Conservation (phyloP, 2,113 vertebrate genomes). For the Prionailurus bengalensis region DNA sequence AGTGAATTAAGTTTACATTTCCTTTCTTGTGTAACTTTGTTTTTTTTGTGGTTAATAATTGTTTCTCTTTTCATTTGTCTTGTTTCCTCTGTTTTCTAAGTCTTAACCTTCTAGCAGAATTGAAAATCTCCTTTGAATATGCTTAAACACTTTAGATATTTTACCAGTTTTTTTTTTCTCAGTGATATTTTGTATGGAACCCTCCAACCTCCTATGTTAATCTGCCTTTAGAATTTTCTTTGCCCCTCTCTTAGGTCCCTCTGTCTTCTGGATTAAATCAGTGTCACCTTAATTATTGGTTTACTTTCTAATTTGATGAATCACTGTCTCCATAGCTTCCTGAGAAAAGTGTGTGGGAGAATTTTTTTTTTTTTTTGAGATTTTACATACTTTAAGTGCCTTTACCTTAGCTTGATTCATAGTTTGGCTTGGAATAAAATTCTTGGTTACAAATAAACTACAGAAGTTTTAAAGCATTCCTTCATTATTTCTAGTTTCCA, state of each 20-base stretch:
- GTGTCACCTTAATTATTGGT: background rate
- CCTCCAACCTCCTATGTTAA: background rate
- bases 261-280: background rate
- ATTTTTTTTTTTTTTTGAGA: background rate
- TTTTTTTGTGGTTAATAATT: slow-evolving; percentile 15
- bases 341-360: background rate
- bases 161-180: background rate
- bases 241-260: background rate
- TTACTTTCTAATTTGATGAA: slow-evolving; percentile 33
- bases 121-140: slow-evolving; percentile 40
- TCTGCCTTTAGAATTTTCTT: background rate
- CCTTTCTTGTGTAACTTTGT: background rate
- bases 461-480: background rate
- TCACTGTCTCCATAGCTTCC: background rate
- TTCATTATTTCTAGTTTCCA: background rate
- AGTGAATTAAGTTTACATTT: slow-evolving; percentile 11
- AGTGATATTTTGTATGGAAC: background rate
- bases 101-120: background rate
- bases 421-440: slow-evolving; percentile 20
- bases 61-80: slow-evolving; percentile 7
- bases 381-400: slow-evolving; percentile 28
- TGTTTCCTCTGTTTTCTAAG: background rate
- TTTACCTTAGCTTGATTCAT: background rate
- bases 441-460: slow-evolving; percentile 6
- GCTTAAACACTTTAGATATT: background rate